Evolutionary conservation across 2,113 vertebrate genomes (phyloP).

Genomic region (Arenaria interpres): DNA sequence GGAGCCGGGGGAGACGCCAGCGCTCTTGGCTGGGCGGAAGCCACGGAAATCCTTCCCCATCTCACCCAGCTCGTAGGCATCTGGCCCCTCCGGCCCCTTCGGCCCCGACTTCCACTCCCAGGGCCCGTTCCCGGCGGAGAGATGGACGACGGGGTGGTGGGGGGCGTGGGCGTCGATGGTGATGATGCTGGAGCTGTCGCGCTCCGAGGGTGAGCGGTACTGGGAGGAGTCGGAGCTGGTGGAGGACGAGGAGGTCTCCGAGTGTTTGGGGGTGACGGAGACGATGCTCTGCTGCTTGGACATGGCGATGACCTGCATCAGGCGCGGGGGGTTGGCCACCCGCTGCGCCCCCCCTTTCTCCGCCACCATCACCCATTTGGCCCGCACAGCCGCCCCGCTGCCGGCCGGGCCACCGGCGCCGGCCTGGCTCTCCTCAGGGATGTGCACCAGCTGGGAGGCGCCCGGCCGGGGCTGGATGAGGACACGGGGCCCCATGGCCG

Average conservation of each 20-base stretch:
- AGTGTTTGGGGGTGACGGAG: conserved; percentile 78
- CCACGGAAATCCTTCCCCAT: conserved; percentile 76
- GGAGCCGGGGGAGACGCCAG: conserved; percentile 74
- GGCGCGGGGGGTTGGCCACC: conserved; percentile 82
- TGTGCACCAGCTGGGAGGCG: conserved; percentile 81
- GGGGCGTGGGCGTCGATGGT: conserved; percentile 90
- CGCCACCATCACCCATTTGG: conserved; percentile 91
- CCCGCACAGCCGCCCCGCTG: conserved; percentile 79
- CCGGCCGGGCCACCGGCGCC: conserved; percentile 73
- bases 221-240: conserved; percentile 87
- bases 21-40: conserved; percentile 74
- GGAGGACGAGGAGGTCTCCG: conserved; percentile 86
- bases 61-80: conserved; percentile 80
- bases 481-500: conserved; percentile 77
- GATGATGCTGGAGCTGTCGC: conserved; percentile 84
- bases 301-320: conserved; percentile 94
- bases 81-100: conserved; percentile 48
- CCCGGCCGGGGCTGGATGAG: conserved; percentile 83
- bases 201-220: conserved; percentile 84
- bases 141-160: conserved; percentile 86
- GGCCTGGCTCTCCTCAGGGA: conserved; percentile 82
- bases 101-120: conserved; percentile 83
- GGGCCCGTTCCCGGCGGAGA: conserved; percentile 82
- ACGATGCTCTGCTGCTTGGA: conserved; percentile 86
- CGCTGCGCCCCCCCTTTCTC: conserved; percentile 78